These are phyloP conservation scores for Novumbra hubbsi DNA, from an alignment of 2,797 vertebrate genomes.

Conservation along the genomic window DNA sequence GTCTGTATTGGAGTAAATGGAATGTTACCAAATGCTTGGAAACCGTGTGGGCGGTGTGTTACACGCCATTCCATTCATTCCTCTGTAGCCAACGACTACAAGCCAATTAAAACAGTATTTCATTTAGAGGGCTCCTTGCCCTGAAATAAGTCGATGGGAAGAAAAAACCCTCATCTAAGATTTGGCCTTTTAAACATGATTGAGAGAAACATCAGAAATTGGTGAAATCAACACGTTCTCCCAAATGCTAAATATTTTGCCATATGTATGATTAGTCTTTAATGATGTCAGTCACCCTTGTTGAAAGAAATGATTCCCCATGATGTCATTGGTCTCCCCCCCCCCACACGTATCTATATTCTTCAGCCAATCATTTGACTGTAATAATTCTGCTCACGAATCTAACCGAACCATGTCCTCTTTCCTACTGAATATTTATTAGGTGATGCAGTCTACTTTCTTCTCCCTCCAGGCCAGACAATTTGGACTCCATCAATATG, in stretches of 20 bases:
- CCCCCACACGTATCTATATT: constrained; percentile 83
- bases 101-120: too few relatives aligned
- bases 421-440: constrained; percentile 93
- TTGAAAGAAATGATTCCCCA: constrained; percentile 30
- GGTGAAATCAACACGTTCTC: too few relatives aligned
- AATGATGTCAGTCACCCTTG: constrained; percentile 13
- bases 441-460: constrained; percentile 85
- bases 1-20: too few relatives aligned
- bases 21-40: too few relatives aligned
- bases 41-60: too few relatives aligned
- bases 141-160: too few relatives aligned
- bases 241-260: not conserved
- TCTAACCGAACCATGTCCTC: constrained; percentile 80
- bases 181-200: too few relatives aligned
- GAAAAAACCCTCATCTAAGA: too few relatives aligned
- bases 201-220: too few relatives aligned
- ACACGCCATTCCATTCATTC: too few relatives aligned
- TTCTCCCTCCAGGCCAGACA: constrained; percentile 90
- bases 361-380: constrained; percentile 79
- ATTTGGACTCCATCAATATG: constrained; percentile 99
- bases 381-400: constrained; percentile 87
- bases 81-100: too few relatives aligned
- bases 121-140: too few relatives aligned
- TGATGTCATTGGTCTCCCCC: constrained; percentile 58
- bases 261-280: constrained; percentile 26